These are phyloP conservation scores for Chaetorhynchus papuensis DNA, from an alignment of 2,113 vertebrate genomes.

Conservation along the genomic window DNA sequence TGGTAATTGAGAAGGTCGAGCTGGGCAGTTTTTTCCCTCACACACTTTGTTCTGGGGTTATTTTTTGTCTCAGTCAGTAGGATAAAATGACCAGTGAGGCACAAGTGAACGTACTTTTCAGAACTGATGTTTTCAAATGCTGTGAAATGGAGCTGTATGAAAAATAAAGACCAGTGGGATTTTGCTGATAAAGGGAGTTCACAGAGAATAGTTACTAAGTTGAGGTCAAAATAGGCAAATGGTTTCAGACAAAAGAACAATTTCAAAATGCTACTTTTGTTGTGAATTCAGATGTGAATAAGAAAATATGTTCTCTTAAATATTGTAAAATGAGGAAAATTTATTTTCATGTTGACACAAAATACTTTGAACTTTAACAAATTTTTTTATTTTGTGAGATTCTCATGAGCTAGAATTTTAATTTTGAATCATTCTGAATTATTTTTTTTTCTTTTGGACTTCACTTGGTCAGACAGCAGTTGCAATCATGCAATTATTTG, in stretches of 20 bases:
- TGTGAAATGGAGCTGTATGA: neutral
- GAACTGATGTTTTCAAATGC: neutral
- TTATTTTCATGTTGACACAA: neutral
- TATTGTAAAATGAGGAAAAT: neutral
- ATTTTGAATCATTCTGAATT: neutral
- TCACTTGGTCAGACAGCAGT: neutral
- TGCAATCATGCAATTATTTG: neutral
- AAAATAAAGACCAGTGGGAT: neutral
- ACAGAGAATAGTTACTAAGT: neutral
- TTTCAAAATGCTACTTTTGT: neutral
- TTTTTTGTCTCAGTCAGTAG: neutral
- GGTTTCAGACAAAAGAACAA: neutral
- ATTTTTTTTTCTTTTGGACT: neutral
- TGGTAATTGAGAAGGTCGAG: neutral
- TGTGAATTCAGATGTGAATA: neutral
- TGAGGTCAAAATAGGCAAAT: neutral
- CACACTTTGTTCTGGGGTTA: neutral
- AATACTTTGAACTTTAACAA: neutral
- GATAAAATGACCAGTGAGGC: neutral
- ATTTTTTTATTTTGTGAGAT: neutral
- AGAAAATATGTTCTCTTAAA: neutral
- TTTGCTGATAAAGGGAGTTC: neutral
- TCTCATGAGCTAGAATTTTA: neutral
- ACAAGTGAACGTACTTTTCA: neutral
- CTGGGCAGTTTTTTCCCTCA: neutral